Evolutionary conservation across 2,797 vertebrate species (phyloP).

Genomic region (Strix occidentalis): DNA sequence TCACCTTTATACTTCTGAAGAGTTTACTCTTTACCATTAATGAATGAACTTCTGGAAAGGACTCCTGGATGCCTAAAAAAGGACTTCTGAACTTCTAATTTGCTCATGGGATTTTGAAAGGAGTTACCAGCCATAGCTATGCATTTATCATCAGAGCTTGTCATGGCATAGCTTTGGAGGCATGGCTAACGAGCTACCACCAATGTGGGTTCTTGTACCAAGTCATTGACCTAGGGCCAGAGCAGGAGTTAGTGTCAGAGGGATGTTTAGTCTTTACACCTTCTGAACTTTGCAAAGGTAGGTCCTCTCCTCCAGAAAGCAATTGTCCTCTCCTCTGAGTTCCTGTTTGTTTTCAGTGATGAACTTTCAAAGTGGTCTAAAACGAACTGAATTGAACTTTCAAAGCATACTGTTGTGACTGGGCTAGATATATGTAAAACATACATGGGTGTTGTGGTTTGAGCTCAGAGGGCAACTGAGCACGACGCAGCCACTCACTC

Average conservation of each 20-base stretch:
- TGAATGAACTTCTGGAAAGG: not conserved
- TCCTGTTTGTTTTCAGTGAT: not conserved
- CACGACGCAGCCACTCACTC: too few species aligned
- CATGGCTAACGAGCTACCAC: not conserved
- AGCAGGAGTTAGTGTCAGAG: not conserved
- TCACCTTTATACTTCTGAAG: not conserved
- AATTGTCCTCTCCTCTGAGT: not conserved
- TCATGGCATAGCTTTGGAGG: not conserved
- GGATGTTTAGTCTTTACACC: not conserved
- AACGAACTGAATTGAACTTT: not conserved
- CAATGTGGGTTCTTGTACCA: rapidly evolving
- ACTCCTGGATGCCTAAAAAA: not conserved
- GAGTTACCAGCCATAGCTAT: not conserved
- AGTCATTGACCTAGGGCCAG: not conserved
- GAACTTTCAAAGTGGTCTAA: not conserved
- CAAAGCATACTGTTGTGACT: not conserved
- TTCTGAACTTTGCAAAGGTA: not conserved
- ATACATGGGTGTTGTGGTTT: not conserved
- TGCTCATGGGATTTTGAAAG: not conserved
- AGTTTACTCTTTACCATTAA: not conserved
- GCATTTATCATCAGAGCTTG: not conserved
- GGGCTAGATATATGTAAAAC: not conserved
- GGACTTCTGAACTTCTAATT: not conserved
- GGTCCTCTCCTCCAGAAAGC: not conserved
- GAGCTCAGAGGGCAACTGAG: too few species aligned